Conservation (phyloP, 2,113 vertebrate species). For the Leptobrachium ailaonicum region DNA sequence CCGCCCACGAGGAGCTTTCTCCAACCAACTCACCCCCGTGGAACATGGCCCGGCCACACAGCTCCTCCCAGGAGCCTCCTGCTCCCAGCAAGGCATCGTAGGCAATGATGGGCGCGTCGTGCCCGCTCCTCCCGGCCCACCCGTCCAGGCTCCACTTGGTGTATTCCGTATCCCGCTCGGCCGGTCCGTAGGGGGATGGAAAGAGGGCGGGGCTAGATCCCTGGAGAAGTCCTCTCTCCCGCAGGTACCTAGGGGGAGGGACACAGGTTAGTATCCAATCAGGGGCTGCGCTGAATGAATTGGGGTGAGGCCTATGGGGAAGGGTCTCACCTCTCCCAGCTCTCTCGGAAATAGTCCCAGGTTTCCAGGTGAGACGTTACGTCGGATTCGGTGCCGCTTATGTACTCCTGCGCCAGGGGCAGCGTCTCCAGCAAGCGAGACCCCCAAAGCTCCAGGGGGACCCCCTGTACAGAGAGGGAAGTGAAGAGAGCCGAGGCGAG, state of each 20-base stretch:
- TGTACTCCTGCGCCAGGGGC: conserved; percentile 69
- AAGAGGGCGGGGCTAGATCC: conserved; percentile 62
- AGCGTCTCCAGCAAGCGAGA: conserved; percentile 72
- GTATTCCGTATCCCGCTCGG: conserved; percentile 72
- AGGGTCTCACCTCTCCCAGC: conserved; percentile 72
- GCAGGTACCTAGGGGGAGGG: conserved; percentile 70
- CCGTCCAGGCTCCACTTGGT: conserved; percentile 71
- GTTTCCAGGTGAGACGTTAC: conserved; percentile 66
- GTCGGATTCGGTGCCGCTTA: conserved; percentile 56
- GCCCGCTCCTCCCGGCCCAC: conserved; percentile 78
- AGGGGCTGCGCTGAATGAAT: neutral
- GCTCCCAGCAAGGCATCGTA: conserved; percentile 74
- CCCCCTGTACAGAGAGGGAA: conserved; percentile 68
- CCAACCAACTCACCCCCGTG: conserved; percentile 69
- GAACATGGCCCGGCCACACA: conserved; percentile 71
- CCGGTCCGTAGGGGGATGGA: conserved; percentile 63
- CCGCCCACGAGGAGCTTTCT: no score
- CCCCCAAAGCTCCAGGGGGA: conserved; percentile 74
- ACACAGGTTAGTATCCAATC: neutral
- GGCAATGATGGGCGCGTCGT: conserved; percentile 83
- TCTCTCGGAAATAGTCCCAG: conserved; percentile 76
- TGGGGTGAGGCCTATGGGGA: neutral
- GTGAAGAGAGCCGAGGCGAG: conserved; percentile 75
- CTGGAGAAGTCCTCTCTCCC: conserved; percentile 65
- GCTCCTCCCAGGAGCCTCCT: conserved; percentile 68